Base-by-base conservation (phyloP, 1,140 invertebrate genomes). In the Halotydeus destructor region DNA sequence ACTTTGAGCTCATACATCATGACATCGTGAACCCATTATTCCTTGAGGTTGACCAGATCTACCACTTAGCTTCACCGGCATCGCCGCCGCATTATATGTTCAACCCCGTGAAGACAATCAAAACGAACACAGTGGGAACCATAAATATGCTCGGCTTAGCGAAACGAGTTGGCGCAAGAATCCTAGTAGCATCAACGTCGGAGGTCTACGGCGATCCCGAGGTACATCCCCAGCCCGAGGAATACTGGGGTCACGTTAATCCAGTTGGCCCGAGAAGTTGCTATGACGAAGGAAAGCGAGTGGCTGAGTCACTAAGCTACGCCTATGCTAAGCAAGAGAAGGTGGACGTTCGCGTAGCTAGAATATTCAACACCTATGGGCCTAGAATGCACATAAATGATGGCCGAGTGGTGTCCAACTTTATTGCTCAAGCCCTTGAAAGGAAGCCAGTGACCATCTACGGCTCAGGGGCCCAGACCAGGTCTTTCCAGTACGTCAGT, bases 311-410 rank as follows among this genome's bases (percentile, higher is more conserved):
- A 0, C 66, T 98, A 24, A 85, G 83, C 49, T 94, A 96, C 60
- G 88, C 93, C 0, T 99, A 98, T 60, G 76, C 79, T 22, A 91
- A 91, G 56, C 88, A 97, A 61, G 89, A 97, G 59, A 79, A 83
- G 33, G 78, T 98, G 6, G 69, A 81, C 41, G 85, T 98, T 3
- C 65, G 91, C 46, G 88, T 99, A 21, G 93, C 93, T 0, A 67
- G 94, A 48, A 98, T 99, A 50, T 99, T 99, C 57, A 99, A 99
- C 57, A 99, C 94, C 0, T 98, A 91, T 60, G 94, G 94, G n/a
- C 93, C 93, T 0, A 64, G 93, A 55, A 99, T 99, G 94, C 89
- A 97, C 55, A 86, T 93, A 69, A 91, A 94, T 54, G 94, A 99
- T 65, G 93, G 93, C 4, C 65, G 94, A 31, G 93, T 99, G 3